A percentile compares a stretch with the other conserved stretches of the same genome.
Evolutionary conservation across 2,113 vertebrate species (phyloP).

Genomic region (Sylvia atricapilla): DNA sequence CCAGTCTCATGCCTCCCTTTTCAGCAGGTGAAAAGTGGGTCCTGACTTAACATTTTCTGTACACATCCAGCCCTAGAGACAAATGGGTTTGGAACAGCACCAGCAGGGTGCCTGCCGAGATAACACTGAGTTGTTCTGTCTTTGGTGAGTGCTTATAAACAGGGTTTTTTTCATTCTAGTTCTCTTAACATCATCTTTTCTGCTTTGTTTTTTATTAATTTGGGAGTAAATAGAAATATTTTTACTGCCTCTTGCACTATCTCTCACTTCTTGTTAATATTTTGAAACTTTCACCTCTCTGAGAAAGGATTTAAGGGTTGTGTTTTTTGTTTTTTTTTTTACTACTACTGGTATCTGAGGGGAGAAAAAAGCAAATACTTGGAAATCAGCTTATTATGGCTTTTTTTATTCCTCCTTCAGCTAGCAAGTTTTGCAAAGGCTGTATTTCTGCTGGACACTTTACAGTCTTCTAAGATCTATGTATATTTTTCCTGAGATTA

Average conservation of each 20-base stretch:
- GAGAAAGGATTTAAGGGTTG: background rate
- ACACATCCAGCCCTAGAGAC: background rate
- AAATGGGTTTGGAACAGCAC: background rate
- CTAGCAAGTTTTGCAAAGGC: background rate
- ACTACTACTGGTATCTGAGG: background rate
- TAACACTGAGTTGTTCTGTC: background rate
- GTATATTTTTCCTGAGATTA: background rate
- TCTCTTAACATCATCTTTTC: background rate
- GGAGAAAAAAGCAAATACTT: background rate
- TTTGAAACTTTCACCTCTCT: background rate
- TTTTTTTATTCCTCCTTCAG: background rate
- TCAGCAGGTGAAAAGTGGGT: rapidly evolving
- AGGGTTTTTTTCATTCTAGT: background rate
- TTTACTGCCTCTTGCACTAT: background rate
- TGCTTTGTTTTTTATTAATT: background rate
- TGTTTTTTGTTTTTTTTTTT: background rate
- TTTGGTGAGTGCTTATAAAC: background rate
- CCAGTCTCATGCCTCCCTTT: rapidly evolving
- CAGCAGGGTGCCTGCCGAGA: background rate
- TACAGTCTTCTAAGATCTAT: background rate
- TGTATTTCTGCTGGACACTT: background rate
- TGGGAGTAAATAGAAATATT: background rate
- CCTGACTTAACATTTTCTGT: background rate
- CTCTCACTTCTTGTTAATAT: background rate
- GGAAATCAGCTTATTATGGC: background rate